Evolutionary conservation across 2,888 invertebrate genomes (phyloP).

Genomic region (Stictocephala bisonia): DNA sequence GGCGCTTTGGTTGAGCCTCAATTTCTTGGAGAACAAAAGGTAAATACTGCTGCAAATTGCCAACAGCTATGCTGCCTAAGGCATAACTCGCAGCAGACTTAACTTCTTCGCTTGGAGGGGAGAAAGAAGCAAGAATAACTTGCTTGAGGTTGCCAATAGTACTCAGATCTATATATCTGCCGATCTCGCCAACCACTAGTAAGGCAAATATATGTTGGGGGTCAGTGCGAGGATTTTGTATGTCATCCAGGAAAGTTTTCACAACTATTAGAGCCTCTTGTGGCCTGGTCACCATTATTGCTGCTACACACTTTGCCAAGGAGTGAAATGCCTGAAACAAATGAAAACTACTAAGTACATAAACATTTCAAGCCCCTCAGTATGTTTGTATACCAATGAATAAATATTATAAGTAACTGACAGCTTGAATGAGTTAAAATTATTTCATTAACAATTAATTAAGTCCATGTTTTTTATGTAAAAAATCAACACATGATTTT

Average conservation of each 20-base stretch:
- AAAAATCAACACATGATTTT: too few relatives aligned
- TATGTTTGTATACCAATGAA: too few relatives aligned
- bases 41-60: slow-evolving; percentile 92
- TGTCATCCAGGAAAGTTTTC: slow-evolving; percentile 76
- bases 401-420: too few relatives aligned
- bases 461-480: too few relatives aligned
- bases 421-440: too few relatives aligned
- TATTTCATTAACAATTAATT: too few relatives aligned
- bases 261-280: slow-evolving; percentile 76
- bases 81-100: slow-evolving; percentile 98
- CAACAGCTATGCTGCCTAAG: slow-evolving; percentile 94
- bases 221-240: slow-evolving; percentile 77
- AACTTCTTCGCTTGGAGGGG: slow-evolving; percentile 93
- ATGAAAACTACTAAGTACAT: not conserved
- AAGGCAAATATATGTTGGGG: slow-evolving; percentile 92
- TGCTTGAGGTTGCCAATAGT: slow-evolving; percentile 70
- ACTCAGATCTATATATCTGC: slow-evolving; percentile 76
- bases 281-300: slow-evolving; percentile 85
- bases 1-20: slow-evolving; percentile 92
- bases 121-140: slow-evolving; percentile 87
- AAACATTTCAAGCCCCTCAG: too few relatives aligned
- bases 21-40: slow-evolving; percentile 96
- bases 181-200: slow-evolving; percentile 96
- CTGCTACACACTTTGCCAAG: slow-evolving; percentile 95
- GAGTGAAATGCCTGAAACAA: slow-evolving; percentile 84